These are phyloP conservation scores for Rhopalosiphum maidis DNA, from an alignment of 1,140 invertebrate species.

Conservation along the genomic window DNA sequence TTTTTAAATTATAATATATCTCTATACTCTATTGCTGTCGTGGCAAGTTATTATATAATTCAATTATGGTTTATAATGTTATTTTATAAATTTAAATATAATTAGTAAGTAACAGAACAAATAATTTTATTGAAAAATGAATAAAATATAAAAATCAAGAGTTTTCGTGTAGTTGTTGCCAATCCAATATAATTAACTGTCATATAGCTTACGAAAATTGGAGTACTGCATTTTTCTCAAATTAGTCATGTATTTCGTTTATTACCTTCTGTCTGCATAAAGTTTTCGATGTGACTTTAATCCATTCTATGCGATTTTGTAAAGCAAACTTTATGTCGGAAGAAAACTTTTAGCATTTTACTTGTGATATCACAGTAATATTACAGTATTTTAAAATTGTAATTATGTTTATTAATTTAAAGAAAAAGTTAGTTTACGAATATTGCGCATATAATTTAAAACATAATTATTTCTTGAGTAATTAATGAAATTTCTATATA, in stretches of 20 bases:
- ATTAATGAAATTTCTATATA: background rate
- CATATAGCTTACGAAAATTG: background rate
- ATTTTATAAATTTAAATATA: background rate
- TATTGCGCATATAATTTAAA: background rate
- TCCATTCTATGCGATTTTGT: background rate
- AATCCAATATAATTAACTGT: background rate
- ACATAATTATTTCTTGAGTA: background rate
- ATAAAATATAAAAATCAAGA: background rate
- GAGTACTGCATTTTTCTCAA: background rate
- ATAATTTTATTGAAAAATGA: background rate
- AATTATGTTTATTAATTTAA: background rate
- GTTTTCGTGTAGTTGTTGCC: background rate
- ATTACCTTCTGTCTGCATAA: constrained; percentile 27
- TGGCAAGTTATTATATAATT: background rate
- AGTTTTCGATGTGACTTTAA: constrained; percentile 8
- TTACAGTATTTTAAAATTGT: background rate
- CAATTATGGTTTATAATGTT: background rate
- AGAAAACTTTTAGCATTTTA: constrained; percentile 26
- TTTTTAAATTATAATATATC: background rate
- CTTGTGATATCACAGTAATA: background rate
- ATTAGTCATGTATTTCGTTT: constrained; percentile 12
- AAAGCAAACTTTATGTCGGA: background rate
- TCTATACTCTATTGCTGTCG: background rate
- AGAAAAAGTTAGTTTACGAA: background rate
- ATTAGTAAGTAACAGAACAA: background rate